Evolutionary conservation across 53 echinoderm and acorn worm genomes (phyloP), one percentile per base, ranked within the genome.

Genomic region (Echinometra lucunter): DNA sequence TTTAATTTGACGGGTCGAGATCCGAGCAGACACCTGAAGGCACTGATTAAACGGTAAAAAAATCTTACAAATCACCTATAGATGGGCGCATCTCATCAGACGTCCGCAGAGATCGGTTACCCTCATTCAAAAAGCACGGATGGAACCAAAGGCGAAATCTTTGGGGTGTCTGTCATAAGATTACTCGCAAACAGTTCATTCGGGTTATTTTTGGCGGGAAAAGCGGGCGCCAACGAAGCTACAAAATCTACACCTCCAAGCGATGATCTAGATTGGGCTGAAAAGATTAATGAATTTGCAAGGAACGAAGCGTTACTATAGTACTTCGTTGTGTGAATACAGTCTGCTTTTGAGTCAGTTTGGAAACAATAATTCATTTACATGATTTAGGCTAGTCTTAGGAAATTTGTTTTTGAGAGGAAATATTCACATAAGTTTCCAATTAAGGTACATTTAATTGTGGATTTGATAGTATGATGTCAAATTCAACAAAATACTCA

Each of bases 121-220:
- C 85, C 85, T 85, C 85, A n/a, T 47, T 85, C 53, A 85, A 85
- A 85, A 85, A 13, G 85, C 27, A 85, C 49, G 47, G 85, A 13
- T 49, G 85, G 85, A 49, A 85, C 47, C 28, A n/a, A 28, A 53
- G 44, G 42, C 28, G 2, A 53, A 85, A 85, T n/a, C 85, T 28
- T 23, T 37, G 49, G 85, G 85, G 49, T 47, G 45, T 47, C 49
- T n/a, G 49, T 49, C 45, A 49, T 85, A 49, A 49, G 85, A 85
- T 85, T 85, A 13, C 85, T 40, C 19, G 23, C 38, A 42, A 78
- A 85, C 85, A 49, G 85, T 85, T 85, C 49, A 85, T 85, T 85
- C 49, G 9, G 53, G 85, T 85, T 85, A 85, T 85, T 85, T 85
- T 85, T 49, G 85, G 85, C 85, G 85, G 82, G 85, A 49, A 85